Conservation (phyloP, 2,797 vertebrate species). For the Karalla daura region DNA sequence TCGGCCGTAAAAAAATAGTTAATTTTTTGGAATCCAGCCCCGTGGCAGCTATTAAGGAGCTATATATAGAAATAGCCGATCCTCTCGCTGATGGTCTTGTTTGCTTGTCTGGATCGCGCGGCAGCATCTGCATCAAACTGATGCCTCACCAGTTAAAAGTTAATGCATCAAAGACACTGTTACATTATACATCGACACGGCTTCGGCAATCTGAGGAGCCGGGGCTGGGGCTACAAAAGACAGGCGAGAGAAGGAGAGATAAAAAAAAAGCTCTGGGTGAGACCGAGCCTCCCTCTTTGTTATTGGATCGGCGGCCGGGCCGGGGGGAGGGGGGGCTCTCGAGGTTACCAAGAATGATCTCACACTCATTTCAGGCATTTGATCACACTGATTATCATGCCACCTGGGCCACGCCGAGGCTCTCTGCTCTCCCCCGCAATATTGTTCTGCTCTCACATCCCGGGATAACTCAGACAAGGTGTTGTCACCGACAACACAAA, state of each 20-base stretch:
- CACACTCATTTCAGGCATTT: constrained; percentile 51
- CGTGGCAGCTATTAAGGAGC: no score
- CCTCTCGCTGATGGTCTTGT: no score
- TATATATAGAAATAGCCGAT: no score
- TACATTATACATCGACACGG: background rate
- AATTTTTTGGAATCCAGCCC: no score
- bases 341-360: constrained; percentile 42
- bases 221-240: background rate
- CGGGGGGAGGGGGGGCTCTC: background rate
- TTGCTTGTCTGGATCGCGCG: no score
- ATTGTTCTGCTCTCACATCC: constrained; percentile 55
- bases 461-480: constrained; percentile 60
- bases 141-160: no score
- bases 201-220: no score
- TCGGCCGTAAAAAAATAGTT: no score
- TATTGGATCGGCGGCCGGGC: background rate
- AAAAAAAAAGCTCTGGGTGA: background rate
- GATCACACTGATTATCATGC: constrained; percentile 58
- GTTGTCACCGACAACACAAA: constrained; percentile 73
- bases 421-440: constrained; percentile 46
- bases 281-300: background rate
- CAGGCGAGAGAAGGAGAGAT: background rate
- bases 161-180: no score
- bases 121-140: no score
- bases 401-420: constrained; percentile 28